Base-by-base conservation (phyloP, 2,888 invertebrate genomes). In the Linyphia triangularis region DNA sequence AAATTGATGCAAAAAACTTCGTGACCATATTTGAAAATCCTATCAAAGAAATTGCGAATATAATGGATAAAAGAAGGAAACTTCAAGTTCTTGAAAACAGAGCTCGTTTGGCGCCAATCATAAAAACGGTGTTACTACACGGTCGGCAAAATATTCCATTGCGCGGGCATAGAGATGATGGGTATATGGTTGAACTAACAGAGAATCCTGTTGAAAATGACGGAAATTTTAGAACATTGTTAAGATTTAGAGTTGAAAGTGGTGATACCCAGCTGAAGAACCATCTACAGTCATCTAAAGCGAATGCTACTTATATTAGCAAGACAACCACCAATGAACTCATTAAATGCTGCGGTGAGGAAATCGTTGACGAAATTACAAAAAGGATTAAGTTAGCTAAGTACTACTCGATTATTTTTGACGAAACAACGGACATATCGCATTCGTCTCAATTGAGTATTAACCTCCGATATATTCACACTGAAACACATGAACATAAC, bases 271-370 rank as follows among this genome's bases (percentile, higher is more conserved):
- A 3, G 3, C 43, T 43, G 13, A 9, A 43, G 2, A 10, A 13
- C 5, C 59, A 19, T n/a, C 59, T 30, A 26, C 13, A 43, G 16
- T 13, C 7, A 3, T 13, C 43, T 3, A 13, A 19, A 19, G 28
- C 77, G 6, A 16, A 37, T 33, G 22, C 33, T 0, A n/a, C 33
- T 16, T 77, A 19, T n/a, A 77, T 77, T 13, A 37, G 40, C 13
- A 77, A 77, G 59, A 43, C 43, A 3, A 77, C 77, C 10, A 77
- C 61, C 13, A 77, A 59, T 19, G 37, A 59, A 19, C 6, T 77
- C 2, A 33, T 61, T 16, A 59, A 77, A 22, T 77, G 77, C 30
- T 77, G 77, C n/a, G 61, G 61, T 4, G 61, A 77, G 19, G 77
- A 77, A 61, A 77, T 61, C 19, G 16, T 61, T 6, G 28, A 28